Base-by-base conservation (phyloP, 2,888 invertebrate genomes). In the Criorhina ranunculi region DNA sequence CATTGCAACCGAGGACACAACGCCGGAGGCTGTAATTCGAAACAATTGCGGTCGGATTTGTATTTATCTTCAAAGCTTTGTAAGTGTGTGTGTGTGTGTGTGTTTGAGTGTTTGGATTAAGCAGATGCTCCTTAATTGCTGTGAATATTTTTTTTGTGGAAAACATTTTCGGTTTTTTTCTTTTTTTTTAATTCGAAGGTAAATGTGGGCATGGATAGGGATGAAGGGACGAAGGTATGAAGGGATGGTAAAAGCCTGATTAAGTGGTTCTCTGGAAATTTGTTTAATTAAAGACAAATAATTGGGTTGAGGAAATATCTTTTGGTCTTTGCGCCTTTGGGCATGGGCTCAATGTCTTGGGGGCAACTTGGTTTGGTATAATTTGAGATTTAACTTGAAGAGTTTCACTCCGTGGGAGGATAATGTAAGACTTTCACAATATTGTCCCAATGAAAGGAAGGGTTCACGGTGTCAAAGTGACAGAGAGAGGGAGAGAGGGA, bases 41-140 rank as follows among this genome's bases (percentile, higher is more conserved):
- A 44, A 53, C 42, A 51, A 35, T 67, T 53, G 66, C 67, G 76
- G 66, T 76, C 17, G 66, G n/a, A 76, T 40, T 59, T 42, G 9
- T 5, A 8, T 55, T 15, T 57, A 17, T 57, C 57, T 35, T n/a
- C n/a, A n/a, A n/a, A n/a, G n/a, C n/a, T n/a, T 6, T 35, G 12
- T 3, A 17, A 2, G 29, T 29, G 24, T 37, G 19, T 24, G 0
- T 17, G n/a, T 24, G n/a, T 42, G 17, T 40, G 33, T 44, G 17
- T 53, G 15, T 60, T n/a, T 9, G 29, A 11, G 24, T 40, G 12
- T 31, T 15, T 4, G 35, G 46, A 46, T 57, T 35, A 59, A 57
- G 15, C 15, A 57, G 35, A 57, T 57, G 9, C 29, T 17, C 31
- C 11, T 4, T 66, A 40, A 37, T 53, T 51, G 29, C 24, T 12